Percentiles rank a stretch among this genome's conserved stretches.
Evolutionary conservation across 2,888 invertebrate species (phyloP).

Genomic region (Heliconius erato): DNA sequence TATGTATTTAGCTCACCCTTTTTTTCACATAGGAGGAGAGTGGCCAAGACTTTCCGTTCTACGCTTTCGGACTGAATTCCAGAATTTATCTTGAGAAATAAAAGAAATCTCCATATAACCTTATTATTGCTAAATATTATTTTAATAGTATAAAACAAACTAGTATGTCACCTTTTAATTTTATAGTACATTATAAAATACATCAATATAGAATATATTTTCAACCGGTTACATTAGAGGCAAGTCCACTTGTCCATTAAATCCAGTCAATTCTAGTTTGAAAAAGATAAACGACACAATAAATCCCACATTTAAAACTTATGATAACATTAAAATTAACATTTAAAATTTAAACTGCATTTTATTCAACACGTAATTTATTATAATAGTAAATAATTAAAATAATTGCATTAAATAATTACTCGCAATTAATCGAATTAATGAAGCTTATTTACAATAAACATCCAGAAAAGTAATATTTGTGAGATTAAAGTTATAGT

Average conservation of each 20-base stretch:
- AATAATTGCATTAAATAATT: background rate
- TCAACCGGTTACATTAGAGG: constrained; percentile 22
- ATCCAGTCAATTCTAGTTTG: constrained; percentile 6
- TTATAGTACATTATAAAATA: background rate
- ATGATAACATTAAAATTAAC: background rate
- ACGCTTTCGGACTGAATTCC: too few relatives aligned
- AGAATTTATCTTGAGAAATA: too few relatives aligned
- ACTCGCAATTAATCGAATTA: background rate
- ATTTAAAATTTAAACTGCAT: background rate
- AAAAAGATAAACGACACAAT: background rate
- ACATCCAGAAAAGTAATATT: background rate
- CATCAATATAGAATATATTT: constrained; percentile 5
- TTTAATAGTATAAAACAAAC: background rate
- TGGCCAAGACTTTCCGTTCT: too few relatives aligned
- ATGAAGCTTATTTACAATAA: background rate
- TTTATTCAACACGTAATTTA: background rate
- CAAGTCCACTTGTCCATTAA: background rate
- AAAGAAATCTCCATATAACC: background rate
- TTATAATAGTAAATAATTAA: background rate
- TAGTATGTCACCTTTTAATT: background rate
- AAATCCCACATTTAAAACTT: background rate
- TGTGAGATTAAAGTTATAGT: background rate
- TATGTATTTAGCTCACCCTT: too few relatives aligned
- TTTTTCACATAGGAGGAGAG: too few relatives aligned
- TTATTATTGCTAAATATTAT: background rate